Evolutionary conservation across 1,140 invertebrate genomes (phyloP).

Genomic region (Alviniconcha marisindica): DNA sequence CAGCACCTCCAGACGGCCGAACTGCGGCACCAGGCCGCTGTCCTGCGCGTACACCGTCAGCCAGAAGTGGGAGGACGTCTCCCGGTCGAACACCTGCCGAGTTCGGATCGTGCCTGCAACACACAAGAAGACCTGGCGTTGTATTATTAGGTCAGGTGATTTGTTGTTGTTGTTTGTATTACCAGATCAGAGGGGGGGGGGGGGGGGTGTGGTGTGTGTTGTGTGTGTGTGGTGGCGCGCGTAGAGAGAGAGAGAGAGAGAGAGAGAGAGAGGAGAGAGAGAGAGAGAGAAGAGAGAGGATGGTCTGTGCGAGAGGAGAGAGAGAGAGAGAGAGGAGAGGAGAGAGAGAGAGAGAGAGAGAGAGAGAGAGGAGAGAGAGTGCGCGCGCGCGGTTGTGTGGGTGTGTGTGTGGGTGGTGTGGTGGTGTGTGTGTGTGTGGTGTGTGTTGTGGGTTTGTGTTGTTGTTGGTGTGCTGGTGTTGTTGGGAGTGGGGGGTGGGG

Average conservation of each 20-base stretch:
- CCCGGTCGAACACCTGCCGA: conserved; percentile 89
- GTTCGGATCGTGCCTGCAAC: conserved; percentile 90
- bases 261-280: not conserved
- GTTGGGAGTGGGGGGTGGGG: no score
- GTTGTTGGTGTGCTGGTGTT: no score
- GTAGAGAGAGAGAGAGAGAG: not conserved
- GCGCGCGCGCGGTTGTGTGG: no score
- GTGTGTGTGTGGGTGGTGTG: no score
- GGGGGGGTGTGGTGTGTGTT: not conserved
- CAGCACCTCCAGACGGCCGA: conserved; percentile 84
- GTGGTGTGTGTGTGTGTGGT: no score
- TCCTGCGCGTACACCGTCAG: conserved; percentile 94
- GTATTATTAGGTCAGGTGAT: not conserved
- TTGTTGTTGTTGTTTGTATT: not conserved
- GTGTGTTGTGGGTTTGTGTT: no score
- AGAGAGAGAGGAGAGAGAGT: no score
- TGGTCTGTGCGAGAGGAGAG: not conserved
- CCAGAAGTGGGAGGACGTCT: conserved; percentile 93
- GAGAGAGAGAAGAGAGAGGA: not conserved
- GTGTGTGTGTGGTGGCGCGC: not conserved
- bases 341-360: not conserved
- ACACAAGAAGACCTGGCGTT: conserved; percentile 41
- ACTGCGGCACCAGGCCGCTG: conserved; percentile 89
- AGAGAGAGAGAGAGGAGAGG: not conserved
- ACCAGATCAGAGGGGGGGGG: not conserved